Evolutionary conservation across 2,888 invertebrate species (phyloP).

Genomic region (Leucoma salicis): DNA sequence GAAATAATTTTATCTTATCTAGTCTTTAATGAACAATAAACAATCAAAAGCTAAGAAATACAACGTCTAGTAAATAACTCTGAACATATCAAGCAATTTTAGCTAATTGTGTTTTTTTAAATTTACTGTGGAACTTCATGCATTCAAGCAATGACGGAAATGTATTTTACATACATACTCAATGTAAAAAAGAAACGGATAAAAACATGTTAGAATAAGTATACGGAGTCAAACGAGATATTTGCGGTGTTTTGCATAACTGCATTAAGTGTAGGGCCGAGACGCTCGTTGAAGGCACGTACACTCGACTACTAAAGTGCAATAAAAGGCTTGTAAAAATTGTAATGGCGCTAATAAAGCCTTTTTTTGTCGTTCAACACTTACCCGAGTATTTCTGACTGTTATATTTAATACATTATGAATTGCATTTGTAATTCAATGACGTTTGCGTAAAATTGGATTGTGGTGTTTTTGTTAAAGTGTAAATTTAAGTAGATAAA

Average conservation of each 20-base stretch:
- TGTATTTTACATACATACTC: conserved; percentile 36
- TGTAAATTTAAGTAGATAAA: no score
- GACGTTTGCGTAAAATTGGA: conserved; percentile 30
- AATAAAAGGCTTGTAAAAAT: conserved; percentile 48
- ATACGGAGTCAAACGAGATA: conserved; percentile 51
- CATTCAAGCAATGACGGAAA: conserved; percentile 36
- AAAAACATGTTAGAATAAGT: conserved; percentile 39
- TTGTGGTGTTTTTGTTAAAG: conserved; percentile 10
- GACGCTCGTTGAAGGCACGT: conserved; percentile 52
- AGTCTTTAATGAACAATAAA: no score
- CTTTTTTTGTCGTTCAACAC: conserved; percentile 40
- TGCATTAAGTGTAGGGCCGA: conserved; percentile 53
- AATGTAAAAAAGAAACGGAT: conserved; percentile 20
- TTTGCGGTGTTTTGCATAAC: conserved; percentile 63
- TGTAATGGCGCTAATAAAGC: conserved; percentile 46
- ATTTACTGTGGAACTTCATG: conserved; percentile 28
- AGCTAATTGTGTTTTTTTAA: no score
- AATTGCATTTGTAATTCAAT: conserved; percentile 34
- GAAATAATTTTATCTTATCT: no score
- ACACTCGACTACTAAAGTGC: conserved; percentile 49
- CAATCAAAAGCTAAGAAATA: no score
- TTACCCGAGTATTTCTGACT: conserved; percentile 26
- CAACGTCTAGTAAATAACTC: no score
- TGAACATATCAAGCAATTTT: no score
- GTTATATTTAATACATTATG: conserved; percentile 36